Evolutionary conservation across 2,797 vertebrate species (phyloP).

Genomic region (Valencia hispanica): DNA sequence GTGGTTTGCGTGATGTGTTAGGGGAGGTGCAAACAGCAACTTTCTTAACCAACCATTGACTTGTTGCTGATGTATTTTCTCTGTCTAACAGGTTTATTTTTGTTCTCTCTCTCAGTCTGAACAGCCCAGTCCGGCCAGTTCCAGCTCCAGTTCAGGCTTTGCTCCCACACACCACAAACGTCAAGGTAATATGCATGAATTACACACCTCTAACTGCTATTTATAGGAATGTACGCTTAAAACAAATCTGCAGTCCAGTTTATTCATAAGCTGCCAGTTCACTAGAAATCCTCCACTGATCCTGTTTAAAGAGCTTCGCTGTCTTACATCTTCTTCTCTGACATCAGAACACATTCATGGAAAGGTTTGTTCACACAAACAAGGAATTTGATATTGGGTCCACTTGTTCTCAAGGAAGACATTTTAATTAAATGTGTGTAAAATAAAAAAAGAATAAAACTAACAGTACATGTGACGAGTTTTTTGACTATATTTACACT

Average conservation of each 20-base stretch:
- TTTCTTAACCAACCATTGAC: background rate
- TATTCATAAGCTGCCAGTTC: background rate
- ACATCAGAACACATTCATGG: too few relatives aligned
- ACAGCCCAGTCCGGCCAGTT: constrained; percentile 94
- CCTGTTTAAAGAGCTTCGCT: too few relatives aligned
- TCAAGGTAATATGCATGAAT: constrained; percentile 81
- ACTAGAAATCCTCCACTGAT: background rate
- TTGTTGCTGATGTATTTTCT: background rate
- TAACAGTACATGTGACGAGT: too few relatives aligned
- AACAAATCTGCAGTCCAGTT: background rate
- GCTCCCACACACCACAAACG: constrained; percentile 87
- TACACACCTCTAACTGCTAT: background rate
- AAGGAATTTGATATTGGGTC: too few relatives aligned
- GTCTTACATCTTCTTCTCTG: too few relatives aligned
- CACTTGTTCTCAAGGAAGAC: too few relatives aligned
- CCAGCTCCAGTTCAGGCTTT: constrained; percentile 88
- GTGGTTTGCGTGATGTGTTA: background rate
- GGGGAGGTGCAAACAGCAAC: background rate
- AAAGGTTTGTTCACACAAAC: too few relatives aligned
- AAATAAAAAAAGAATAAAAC: too few relatives aligned
- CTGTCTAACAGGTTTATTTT: constrained; percentile 13
- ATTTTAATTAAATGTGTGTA: too few relatives aligned
- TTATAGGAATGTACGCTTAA: background rate
- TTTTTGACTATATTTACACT: too few relatives aligned
- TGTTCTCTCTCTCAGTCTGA: constrained; percentile 82